phyloP scores from a whole-genome alignment of 1,140 invertebrate species.

The Aradophagus sp. region DNA sequence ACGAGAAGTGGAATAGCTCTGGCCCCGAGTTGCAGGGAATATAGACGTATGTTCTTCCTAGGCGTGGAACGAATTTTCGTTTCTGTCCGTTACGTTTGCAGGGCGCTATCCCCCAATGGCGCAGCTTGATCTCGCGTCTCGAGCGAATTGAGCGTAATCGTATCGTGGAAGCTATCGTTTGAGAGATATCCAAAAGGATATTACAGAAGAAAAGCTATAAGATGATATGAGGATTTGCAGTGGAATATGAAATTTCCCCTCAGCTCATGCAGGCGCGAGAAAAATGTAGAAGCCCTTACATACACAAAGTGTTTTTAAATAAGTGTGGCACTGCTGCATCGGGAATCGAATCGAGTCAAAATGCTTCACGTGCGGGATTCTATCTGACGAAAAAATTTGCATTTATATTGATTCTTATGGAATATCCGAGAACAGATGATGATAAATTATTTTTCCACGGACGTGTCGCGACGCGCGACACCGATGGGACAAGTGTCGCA shows the following conservation, averaged over 20 bases:
- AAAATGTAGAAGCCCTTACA: conserved; percentile 46
- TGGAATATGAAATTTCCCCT: conserved; percentile 51
- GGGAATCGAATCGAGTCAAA: conserved; percentile 56
- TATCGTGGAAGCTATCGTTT: conserved; percentile 37
- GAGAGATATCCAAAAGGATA: conserved; percentile 47
- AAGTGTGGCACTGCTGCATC: conserved; percentile 47
- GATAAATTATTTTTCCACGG: conserved; percentile 50
- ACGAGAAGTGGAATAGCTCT: conserved; percentile 6
- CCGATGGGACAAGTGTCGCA: conserved; percentile 6
- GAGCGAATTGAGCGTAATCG: conserved; percentile 51
- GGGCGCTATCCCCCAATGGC: conserved; percentile 6
- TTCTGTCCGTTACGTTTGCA: conserved; percentile 22
- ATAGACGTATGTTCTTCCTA: conserved; percentile 28
- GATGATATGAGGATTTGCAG: conserved; percentile 42
- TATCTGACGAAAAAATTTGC: conserved; percentile 47
- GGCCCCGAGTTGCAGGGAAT: conserved; percentile 1
- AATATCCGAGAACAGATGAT: conserved; percentile 44
- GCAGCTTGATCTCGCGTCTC: conserved; percentile 34
- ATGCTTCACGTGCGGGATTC: conserved; percentile 45
- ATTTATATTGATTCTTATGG: conserved; percentile 60
- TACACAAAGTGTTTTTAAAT: conserved; percentile 57
- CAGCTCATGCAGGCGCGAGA: conserved; percentile 39
- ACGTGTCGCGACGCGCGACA: conserved; percentile 11
- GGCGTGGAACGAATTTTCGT: conserved; percentile 36
- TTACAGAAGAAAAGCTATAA: conserved; percentile 49